Evolutionary conservation across 2,888 invertebrate species (phyloP).

Genomic region (Mythimna loreyi): DNA sequence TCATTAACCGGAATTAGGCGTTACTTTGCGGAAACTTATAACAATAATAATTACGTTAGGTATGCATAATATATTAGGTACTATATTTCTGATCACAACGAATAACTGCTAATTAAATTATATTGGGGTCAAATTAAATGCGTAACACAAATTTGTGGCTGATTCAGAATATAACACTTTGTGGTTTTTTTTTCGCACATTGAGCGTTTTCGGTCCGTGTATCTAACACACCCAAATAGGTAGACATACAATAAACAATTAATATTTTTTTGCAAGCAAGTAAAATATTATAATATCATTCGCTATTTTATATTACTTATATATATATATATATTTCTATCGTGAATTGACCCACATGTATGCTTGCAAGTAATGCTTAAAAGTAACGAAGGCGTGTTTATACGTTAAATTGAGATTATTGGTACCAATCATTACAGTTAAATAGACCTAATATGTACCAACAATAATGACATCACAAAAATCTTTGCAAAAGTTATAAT

Average conservation of each 20-base stretch:
- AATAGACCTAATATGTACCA: constrained; percentile 55
- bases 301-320: constrained; percentile 28
- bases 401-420: constrained; percentile 45
- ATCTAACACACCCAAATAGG: neutral
- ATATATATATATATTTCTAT: constrained; percentile 27
- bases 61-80: neutral
- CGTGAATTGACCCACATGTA: constrained; percentile 38
- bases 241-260: too few species aligned
- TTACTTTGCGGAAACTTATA: neutral
- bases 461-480: constrained; percentile 59
- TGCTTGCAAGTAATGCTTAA: too few species aligned
- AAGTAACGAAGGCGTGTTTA: constrained; percentile 45
- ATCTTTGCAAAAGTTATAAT: constrained; percentile 57
- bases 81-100: neutral
- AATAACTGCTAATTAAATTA: neutral
- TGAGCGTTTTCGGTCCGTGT: constrained; percentile 1
- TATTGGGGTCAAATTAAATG: neutral
- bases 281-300: constrained; percentile 19
- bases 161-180: neutral
- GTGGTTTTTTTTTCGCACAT: constrained; percentile 4
- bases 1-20: neutral
- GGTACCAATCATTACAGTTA: constrained; percentile 47
- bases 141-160: neutral
- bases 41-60: neutral
- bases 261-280: constrained; percentile 12